A percentile compares a stretch with the other conserved stretches of the same genome.
phyloP scores from a whole-genome alignment of 2,888 invertebrate genomes.

The Sphaeridia pumilis region DNA sequence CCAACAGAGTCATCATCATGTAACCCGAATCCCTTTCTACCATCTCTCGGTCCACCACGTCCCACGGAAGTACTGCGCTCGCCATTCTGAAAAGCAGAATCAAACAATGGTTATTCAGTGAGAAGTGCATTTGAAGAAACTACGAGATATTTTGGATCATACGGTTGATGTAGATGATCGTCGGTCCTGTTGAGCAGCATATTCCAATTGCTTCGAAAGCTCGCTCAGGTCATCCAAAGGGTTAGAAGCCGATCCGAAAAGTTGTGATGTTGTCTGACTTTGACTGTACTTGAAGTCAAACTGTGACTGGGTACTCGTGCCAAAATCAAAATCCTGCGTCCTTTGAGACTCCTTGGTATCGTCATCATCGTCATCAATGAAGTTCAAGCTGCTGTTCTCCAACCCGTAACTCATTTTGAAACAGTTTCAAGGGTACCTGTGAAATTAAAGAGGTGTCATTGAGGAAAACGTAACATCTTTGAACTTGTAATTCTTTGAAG shows the following conservation, averaged over 20 bases:
- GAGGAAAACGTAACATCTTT: too few relatives aligned
- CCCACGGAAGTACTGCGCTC: conserved; percentile 8
- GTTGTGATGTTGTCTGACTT: conserved; percentile 7
- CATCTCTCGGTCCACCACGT: not conserved
- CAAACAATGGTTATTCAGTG: too few relatives aligned
- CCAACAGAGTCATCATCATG: conserved; percentile 26
- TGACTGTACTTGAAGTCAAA: conserved; percentile 14
- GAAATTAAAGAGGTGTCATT: too few relatives aligned
- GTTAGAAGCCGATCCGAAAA: not conserved
- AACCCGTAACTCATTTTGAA: conserved; percentile 12
- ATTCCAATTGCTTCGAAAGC: conserved; percentile 6
- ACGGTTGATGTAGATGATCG: conserved; percentile 13
- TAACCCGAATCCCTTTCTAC: too few relatives aligned
- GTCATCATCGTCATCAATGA: conserved; percentile 16
- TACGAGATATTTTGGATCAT: too few relatives aligned
- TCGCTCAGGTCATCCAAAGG: conserved; percentile 8
- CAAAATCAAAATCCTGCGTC: conserved; percentile 10
- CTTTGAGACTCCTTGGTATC: conserved; percentile 1
- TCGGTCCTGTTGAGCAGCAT: conserved; percentile 4
- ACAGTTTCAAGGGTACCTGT: too few relatives aligned
- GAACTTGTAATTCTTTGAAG: too few relatives aligned
- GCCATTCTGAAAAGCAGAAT: too few relatives aligned
- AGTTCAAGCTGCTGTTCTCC: conserved; percentile 10
- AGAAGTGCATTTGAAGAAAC: too few relatives aligned
- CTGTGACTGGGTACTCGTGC: conserved; percentile 9